phyloP scores from a whole-genome alignment of 1,140 invertebrate genomes.

The Neoseiulus cucumeris region DNA sequence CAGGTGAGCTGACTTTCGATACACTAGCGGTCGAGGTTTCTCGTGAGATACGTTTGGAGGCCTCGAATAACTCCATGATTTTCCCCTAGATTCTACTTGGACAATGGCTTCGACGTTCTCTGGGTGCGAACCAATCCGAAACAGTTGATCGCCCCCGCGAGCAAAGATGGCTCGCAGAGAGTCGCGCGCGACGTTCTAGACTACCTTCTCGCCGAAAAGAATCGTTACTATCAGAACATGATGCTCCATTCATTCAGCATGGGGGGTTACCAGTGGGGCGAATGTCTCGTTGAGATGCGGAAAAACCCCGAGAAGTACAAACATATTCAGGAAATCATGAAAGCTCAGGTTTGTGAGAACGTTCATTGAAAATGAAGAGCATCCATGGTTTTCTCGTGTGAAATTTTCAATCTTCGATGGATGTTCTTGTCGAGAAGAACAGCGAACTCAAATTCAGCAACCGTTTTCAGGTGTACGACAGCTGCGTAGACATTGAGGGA shows the following conservation, averaged over 20 bases:
- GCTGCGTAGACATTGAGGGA: neutral
- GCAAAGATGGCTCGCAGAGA: neutral
- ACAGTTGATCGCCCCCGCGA: neutral
- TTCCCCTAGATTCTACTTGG: neutral
- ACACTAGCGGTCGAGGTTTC: too few relatives aligned
- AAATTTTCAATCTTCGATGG: too few relatives aligned
- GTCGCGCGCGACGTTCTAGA: neutral
- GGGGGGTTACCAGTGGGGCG: conserved; percentile 1
- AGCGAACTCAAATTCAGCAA: neutral
- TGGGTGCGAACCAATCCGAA: neutral
- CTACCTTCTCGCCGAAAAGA: neutral
- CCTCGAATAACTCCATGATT: too few relatives aligned
- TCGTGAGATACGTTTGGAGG: too few relatives aligned
- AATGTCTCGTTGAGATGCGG: neutral
- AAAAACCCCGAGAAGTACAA: neutral
- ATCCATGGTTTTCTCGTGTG: too few relatives aligned
- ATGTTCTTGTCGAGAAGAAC: too few relatives aligned
- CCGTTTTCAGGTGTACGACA: neutral
- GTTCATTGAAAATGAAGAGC: too few relatives aligned
- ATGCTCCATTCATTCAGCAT: conserved; percentile 6
- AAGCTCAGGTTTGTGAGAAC: neutral
- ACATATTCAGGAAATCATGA: neutral
- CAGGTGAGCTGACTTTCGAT: neutral
- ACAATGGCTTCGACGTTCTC: conserved; percentile 9
- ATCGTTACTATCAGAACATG: neutral